phyloP scores from a whole-genome alignment of 2,113 vertebrate species.

The Thomomys bottae region DNA sequence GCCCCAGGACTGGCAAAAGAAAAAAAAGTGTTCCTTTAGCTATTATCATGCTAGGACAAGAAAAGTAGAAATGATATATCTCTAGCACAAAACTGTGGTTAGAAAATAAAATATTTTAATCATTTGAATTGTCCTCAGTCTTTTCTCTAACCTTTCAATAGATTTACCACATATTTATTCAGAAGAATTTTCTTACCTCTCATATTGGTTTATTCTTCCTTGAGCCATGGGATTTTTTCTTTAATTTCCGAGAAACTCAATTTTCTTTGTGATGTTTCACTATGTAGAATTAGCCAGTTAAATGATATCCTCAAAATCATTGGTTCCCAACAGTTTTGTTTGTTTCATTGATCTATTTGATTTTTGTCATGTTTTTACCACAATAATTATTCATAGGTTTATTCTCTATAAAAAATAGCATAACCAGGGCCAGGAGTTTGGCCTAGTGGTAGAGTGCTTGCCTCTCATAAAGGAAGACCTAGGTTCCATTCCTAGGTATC shows the following conservation, averaged over 20 bases:
- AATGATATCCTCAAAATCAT: neutral
- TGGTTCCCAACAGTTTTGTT: neutral
- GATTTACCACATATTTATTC: neutral
- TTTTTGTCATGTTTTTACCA: neutral
- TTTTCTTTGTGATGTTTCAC: neutral
- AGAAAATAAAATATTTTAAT: conserved; percentile 22
- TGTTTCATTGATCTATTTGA: neutral
- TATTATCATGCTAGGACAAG: neutral
- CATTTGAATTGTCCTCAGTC: neutral
- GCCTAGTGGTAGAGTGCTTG: no score
- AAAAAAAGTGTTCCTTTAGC: neutral
- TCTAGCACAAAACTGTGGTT: neutral
- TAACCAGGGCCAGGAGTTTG: no score
- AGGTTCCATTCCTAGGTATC: no score
- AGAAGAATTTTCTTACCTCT: neutral
- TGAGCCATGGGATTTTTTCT: neutral
- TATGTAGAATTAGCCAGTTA: neutral
- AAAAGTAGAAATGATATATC: neutral
- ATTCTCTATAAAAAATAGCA: neutral
- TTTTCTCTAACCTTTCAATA: neutral
- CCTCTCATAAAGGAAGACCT: no score
- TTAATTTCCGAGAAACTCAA: neutral
- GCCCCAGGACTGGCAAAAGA: no score
- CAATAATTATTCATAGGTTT: neutral
- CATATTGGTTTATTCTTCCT: neutral